Conservation (phyloP, 2,113 vertebrate species). For the Chauna torquata region DNA sequence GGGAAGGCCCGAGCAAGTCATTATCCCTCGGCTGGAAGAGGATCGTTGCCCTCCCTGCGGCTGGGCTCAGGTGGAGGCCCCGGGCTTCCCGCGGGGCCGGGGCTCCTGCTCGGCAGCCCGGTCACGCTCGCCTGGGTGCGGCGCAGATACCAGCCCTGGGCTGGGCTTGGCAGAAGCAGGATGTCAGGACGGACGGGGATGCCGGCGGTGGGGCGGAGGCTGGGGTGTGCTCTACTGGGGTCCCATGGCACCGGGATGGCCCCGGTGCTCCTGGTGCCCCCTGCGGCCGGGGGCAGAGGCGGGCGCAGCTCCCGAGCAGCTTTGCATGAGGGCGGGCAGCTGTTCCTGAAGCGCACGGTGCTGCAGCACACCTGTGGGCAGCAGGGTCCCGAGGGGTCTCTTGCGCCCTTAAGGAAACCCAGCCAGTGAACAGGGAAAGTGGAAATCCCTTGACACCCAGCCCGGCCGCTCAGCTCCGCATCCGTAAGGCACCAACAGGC, state of each 20-base stretch:
- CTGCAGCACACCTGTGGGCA: background rate
- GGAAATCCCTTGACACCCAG: background rate
- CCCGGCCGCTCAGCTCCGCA: background rate
- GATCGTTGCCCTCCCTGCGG: background rate
- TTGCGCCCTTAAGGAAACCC: no score
- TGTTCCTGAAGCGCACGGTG: no score
- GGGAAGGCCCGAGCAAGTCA: background rate
- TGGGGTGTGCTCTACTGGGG: background rate
- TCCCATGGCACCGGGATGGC: background rate
- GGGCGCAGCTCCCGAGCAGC: background rate
- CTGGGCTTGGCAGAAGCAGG: background rate
- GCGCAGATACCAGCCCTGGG: background rate
- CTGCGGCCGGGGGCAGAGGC: background rate
- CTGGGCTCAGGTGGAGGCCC: background rate
- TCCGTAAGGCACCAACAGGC: rapidly evolving
- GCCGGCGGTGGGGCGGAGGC: background rate
- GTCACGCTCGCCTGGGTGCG: background rate
- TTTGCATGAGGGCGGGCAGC: background rate
- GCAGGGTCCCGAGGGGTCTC: background rate
- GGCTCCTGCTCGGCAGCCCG: background rate
- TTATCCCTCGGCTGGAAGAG: background rate
- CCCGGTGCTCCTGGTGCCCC: background rate
- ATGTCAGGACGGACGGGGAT: background rate
- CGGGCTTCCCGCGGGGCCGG: background rate
- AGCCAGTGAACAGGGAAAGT: background rate